Conservation (phyloP, 2,113 vertebrate species). For the Herpailurus yagouaroundi region DNA sequence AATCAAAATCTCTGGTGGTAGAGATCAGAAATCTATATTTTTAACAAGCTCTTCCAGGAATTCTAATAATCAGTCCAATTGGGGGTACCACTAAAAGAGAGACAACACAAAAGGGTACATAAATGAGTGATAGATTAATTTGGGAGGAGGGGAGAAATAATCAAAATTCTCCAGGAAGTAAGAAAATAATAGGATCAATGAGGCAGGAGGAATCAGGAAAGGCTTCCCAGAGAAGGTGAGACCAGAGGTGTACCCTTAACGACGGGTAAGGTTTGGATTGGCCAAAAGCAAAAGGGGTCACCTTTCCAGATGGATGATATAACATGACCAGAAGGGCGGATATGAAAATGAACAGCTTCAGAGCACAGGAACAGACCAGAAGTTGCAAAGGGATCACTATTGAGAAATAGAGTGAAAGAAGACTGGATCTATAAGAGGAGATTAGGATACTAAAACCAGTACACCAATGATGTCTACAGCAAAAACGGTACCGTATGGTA, state of each 20-base stretch:
- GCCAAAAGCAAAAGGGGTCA: not conserved
- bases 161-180: not conserved
- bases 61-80: not conserved
- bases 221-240: not conserved
- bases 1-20: not conserved
- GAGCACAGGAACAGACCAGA: not conserved
- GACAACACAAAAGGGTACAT: not conserved
- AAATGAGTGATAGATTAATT: not conserved
- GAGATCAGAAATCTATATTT: not conserved
- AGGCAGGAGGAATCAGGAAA: not conserved
- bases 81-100: not conserved
- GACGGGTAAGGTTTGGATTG: not conserved
- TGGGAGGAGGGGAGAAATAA: not conserved
- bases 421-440: not conserved
- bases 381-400: not conserved
- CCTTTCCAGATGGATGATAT: not conserved
- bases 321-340: not conserved
- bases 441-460: not conserved
- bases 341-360: conserved; percentile 9
- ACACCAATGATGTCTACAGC: not conserved
- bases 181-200: not conserved
- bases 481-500: not conserved
- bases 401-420: not conserved
- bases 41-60: conserved; percentile 22
- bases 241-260: not conserved